phyloP scores from a whole-genome alignment of 2,888 invertebrate genomes.

The Abscondita cerata region DNA sequence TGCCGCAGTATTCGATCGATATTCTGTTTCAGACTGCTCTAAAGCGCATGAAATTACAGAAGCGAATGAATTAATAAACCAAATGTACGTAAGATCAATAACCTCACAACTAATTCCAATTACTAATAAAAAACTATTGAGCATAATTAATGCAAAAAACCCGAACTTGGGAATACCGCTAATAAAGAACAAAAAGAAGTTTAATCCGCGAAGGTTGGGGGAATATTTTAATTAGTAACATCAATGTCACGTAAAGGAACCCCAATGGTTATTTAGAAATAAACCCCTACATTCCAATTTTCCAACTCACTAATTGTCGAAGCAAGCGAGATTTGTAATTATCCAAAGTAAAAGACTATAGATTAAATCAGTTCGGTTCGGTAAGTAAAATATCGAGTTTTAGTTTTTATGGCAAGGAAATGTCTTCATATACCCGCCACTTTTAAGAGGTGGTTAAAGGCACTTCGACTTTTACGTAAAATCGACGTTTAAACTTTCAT shows the following conservation, averaged over 20 bases:
- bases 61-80: too few species aligned
- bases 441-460: not conserved
- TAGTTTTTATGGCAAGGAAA: too few species aligned
- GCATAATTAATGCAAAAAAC: too few species aligned
- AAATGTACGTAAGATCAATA: too few species aligned
- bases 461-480: not conserved
- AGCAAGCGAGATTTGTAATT: not conserved
- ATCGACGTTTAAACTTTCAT: too few species aligned
- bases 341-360: not conserved
- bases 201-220: constrained; percentile 21
- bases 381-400: too few species aligned
- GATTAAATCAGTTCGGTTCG: not conserved
- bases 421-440: not conserved
- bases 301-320: constrained; percentile 4
- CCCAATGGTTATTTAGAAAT: constrained; percentile 4
- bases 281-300: constrained; percentile 13
- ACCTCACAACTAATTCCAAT: too few species aligned
- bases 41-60: too few species aligned
- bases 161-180: too few species aligned
- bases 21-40: too few species aligned
- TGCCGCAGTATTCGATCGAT: too few species aligned
- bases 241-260: constrained; percentile 18
- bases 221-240: constrained; percentile 27
- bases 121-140: too few species aligned
- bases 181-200: constrained; percentile 1